Evolutionary conservation across 1,140 invertebrate species (phyloP).

Genomic region (Limonius californicus): DNA sequence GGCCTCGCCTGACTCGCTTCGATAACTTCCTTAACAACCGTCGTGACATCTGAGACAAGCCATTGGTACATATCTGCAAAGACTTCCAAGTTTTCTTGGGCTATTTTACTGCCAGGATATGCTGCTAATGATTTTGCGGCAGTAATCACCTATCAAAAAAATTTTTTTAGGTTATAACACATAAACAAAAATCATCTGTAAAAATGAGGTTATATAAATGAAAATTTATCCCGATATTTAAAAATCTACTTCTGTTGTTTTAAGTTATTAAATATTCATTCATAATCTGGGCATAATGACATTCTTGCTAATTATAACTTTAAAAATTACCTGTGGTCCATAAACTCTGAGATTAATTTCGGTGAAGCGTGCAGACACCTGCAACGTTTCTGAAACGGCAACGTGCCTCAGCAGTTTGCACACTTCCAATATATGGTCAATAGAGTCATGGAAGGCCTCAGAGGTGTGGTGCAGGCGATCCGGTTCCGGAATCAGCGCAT

Average conservation of each 20-base stretch:
- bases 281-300: too few species aligned
- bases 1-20: conserved; percentile 73
- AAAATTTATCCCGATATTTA: neutral
- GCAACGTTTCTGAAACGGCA: conserved; percentile 86
- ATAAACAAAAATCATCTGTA: neutral
- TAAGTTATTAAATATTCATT: too few species aligned
- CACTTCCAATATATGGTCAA: conserved; percentile 90
- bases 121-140: conserved; percentile 88
- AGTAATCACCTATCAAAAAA: conserved; percentile 77
- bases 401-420: conserved; percentile 96
- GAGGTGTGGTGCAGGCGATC: conserved; percentile 77
- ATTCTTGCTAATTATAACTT: too few species aligned
- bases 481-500: conserved; percentile 74
- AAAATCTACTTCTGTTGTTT: too few species aligned
- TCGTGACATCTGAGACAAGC: conserved; percentile 81
- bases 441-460: conserved; percentile 83
- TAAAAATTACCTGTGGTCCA: conserved; percentile 67
- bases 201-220: neutral
- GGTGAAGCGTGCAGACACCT: conserved; percentile 93
- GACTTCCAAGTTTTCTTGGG: conserved; percentile 95
- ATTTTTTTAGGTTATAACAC: neutral
- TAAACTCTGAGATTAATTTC: conserved; percentile 93
- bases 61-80: conserved; percentile 98
- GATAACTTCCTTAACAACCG: conserved; percentile 84
- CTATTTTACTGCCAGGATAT: conserved; percentile 91